Evolutionary conservation across 92 coral and sea anemone genomes (phyloP).

Genomic region (Hydrozoanthus gracilis): DNA sequence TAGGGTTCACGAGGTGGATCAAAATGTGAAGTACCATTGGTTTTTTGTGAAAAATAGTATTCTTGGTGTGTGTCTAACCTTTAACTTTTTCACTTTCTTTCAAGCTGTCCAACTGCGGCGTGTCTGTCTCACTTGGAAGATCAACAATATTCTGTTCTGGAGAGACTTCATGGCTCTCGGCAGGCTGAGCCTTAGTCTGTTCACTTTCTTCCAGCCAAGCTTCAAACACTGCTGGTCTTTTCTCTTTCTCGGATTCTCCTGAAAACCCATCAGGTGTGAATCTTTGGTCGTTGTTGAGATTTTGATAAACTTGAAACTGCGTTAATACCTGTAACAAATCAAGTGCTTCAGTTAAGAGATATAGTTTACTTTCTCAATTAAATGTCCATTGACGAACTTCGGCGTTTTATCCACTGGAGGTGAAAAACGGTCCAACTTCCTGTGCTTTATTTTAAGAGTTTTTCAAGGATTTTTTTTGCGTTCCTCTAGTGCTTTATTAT

Average conservation of each 20-base stretch:
- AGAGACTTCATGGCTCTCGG: background rate
- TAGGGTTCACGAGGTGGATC: too few relatives aligned
- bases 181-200: background rate
- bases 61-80: background rate
- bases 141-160: background rate
- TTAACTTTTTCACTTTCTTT: background rate
- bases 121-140: background rate
- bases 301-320: constrained; percentile 31
- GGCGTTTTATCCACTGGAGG: too few relatives aligned
- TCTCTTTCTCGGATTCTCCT: background rate
- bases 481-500: too few relatives aligned
- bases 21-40: too few relatives aligned
- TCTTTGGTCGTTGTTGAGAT: constrained; percentile 5
- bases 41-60: too few relatives aligned
- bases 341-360: background rate
- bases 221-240: constrained; percentile 35
- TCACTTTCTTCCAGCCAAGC: constrained; percentile 38
- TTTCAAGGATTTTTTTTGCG: too few relatives aligned
- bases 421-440: too few relatives aligned
- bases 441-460: too few relatives aligned
- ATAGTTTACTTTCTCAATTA: background rate
- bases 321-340: constrained; percentile 20
- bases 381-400: too few relatives aligned
- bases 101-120: background rate
- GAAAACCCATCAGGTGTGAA: background rate